phyloP scores from a whole-genome alignment of 2,888 invertebrate genomes.

The Coenonympha arcania region DNA sequence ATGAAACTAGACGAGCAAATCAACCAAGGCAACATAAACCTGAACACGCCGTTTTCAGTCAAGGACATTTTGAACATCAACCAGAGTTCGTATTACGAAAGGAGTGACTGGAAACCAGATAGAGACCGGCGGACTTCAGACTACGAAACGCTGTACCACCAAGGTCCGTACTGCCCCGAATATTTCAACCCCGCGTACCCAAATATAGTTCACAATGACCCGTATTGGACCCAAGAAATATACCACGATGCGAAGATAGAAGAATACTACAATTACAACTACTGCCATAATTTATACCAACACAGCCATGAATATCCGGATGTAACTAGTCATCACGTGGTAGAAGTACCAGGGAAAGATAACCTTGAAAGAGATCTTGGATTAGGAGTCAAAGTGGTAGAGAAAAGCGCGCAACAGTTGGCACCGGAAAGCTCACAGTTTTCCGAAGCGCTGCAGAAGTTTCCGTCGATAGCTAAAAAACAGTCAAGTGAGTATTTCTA shows the following conservation, averaged over 20 bases:
- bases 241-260: constrained; percentile 57
- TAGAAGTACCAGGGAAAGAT: constrained; percentile 39
- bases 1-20: constrained; percentile 46
- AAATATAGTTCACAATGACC: constrained; percentile 52
- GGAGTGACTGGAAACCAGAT: constrained; percentile 57
- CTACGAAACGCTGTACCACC: constrained; percentile 47
- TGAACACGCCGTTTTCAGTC: constrained; percentile 60
- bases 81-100: constrained; percentile 51
- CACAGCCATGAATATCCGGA: constrained; percentile 53
- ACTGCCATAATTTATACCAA: constrained; percentile 57
- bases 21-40: constrained; percentile 36
- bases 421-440: constrained; percentile 21
- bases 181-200: constrained; percentile 52
- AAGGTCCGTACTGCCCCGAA: constrained; percentile 51
- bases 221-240: constrained; percentile 54
- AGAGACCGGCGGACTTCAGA: constrained; percentile 48
- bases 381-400: constrained; percentile 14
- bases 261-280: constrained; percentile 59
- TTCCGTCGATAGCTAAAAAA: constrained; percentile 42
- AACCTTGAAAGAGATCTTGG: constrained; percentile 29
- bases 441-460: constrained; percentile 35
- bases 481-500: constrained; percentile 46
- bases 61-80: constrained; percentile 62
- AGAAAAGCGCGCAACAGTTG: constrained; percentile 27
- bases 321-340: constrained; percentile 28